A percentile compares a stretch with the other conserved stretches of the same genome.
Evolutionary conservation across 2,888 invertebrate species (phyloP).

Genomic region (Penaeus monodon): DNA sequence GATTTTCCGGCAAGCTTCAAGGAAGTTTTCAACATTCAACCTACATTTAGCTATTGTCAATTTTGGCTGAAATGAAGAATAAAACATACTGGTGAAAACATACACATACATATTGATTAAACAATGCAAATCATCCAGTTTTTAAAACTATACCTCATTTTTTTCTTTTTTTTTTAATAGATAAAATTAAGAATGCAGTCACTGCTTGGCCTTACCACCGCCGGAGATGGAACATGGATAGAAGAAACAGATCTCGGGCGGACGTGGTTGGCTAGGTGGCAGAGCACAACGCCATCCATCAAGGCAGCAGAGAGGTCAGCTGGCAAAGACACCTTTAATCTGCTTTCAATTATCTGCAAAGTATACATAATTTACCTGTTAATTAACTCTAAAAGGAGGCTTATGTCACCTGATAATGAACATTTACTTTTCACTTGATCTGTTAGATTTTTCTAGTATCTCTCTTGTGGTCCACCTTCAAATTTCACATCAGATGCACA

Average conservation of each 20-base stretch:
- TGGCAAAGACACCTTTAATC: slow-evolving; percentile 90
- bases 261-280: slow-evolving; percentile 94
- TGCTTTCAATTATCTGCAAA: slow-evolving; percentile 85
- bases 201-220: slow-evolving; percentile 79
- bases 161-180: too few relatives aligned
- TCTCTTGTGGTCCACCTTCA: too few relatives aligned
- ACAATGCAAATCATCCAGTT: neutral
- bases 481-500: neutral
- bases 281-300: slow-evolving; percentile 92
- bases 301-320: slow-evolving; percentile 86
- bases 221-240: slow-evolving; percentile 93
- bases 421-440: too few relatives aligned
- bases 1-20: slow-evolving; percentile 92
- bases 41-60: slow-evolving; percentile 94
- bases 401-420: too few relatives aligned
- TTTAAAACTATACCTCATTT: too few relatives aligned
- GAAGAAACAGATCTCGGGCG: slow-evolving; percentile 90
- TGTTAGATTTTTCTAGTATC: too few relatives aligned
- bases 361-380: neutral
- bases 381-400: neutral
- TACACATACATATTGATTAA: slow-evolving; percentile 25
- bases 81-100: neutral
- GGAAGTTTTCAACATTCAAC: slow-evolving; percentile 93
- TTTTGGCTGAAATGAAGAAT: slow-evolving; percentile 81
- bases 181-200: slow-evolving; percentile 6